phyloP scores from a whole-genome alignment of 2,888 invertebrate species.

The Campoletis raptor region DNA sequence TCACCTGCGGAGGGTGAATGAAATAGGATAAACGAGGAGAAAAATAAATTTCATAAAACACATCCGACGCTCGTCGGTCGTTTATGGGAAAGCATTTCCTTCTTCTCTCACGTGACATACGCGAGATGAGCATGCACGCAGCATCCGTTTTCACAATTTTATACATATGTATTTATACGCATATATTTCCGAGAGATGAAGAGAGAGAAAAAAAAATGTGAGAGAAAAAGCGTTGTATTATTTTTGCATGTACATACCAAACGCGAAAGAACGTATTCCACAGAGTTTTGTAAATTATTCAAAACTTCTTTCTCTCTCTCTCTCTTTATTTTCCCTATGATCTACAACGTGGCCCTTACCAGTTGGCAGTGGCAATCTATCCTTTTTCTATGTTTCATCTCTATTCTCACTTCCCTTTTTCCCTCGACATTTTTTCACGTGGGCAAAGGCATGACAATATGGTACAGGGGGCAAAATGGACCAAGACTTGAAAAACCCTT shows the following conservation, averaged over 20 bases:
- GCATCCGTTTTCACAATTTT: conserved; percentile 3
- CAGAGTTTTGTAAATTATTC: conserved; percentile 77
- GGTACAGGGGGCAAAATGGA: not conserved
- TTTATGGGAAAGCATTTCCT: conserved; percentile 65
- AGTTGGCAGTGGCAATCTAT: conserved; percentile 75
- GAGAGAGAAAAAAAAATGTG: conserved; percentile 7
- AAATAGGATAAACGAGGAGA: conserved; percentile 37
- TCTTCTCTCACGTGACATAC: conserved; percentile 17
- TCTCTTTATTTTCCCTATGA: conserved; percentile 69
- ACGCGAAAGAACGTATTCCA: conserved; percentile 59
- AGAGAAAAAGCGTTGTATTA: conserved; percentile 52
- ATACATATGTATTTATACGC: not conserved
- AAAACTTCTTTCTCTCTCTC: conserved; percentile 70
- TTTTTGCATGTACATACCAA: conserved; percentile 47
- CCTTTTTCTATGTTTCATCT: conserved; percentile 64
- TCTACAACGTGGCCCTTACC: conserved; percentile 74
- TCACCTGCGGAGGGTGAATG: conserved; percentile 8
- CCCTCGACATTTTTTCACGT: not conserved
- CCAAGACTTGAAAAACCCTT: not conserved
- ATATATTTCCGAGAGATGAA: not conserved
- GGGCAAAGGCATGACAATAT: not conserved
- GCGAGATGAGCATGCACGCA: conserved; percentile 36
- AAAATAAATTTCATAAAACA: conserved; percentile 66
- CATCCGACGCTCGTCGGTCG: conserved; percentile 57
- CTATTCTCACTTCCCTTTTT: conserved; percentile 32